phyloP scores from a whole-genome alignment of 2,888 invertebrate species.

The Melinaea marsaeus region DNA sequence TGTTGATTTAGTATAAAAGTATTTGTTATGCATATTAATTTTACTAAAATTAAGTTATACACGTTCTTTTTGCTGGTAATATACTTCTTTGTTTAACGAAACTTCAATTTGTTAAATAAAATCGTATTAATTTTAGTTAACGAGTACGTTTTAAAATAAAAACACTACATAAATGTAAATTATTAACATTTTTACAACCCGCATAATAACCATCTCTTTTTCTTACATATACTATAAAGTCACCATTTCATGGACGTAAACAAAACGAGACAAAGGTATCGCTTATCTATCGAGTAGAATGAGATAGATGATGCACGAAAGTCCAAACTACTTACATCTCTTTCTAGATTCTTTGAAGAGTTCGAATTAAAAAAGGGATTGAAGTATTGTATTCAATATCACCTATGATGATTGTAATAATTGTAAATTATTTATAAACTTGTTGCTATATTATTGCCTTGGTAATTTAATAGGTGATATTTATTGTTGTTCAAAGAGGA shows the following conservation, averaged over 20 bases:
- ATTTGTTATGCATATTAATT: neutral
- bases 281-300: conserved; percentile 50
- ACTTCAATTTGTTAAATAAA: too few relatives aligned
- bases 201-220: conserved; percentile 36
- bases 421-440: conserved; percentile 8
- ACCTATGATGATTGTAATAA: conserved; percentile 3
- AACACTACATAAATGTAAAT: neutral
- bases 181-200: conserved; percentile 1
- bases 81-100: neutral
- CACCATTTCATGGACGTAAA: conserved; percentile 67
- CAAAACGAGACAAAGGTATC: conserved; percentile 63
- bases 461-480: neutral
- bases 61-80: neutral
- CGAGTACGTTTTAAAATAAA: too few relatives aligned
- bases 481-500: neutral
- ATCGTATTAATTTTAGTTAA: too few relatives aligned
- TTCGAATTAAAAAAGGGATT: conserved; percentile 35
- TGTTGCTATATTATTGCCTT: conserved; percentile 6
- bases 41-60: conserved; percentile 4
- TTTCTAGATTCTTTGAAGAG: conserved; percentile 42
- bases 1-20: neutral
- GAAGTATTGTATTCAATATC: conserved; percentile 18
- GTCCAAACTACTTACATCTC: conserved; percentile 44
- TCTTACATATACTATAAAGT: conserved; percentile 52
- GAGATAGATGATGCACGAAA: conserved; percentile 47